These are phyloP conservation scores for Acanthosepion pharaonis DNA, from an alignment of 2,888 invertebrate species.

Conservation along the genomic window DNA sequence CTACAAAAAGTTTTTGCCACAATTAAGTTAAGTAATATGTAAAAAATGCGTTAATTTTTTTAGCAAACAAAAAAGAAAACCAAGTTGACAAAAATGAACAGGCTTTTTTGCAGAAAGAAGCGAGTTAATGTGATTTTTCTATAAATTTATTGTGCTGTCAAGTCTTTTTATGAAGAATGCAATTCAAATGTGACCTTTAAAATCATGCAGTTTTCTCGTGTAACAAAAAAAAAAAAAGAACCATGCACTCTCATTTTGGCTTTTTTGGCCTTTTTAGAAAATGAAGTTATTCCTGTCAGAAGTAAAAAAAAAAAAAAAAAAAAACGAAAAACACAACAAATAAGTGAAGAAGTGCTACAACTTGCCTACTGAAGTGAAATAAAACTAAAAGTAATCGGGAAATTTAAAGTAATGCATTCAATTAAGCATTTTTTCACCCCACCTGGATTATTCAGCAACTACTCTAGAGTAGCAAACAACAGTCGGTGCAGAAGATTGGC, in stretches of 20 bases:
- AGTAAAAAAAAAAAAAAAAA: not conserved
- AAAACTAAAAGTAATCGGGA: not conserved
- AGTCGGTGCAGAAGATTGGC: not conserved
- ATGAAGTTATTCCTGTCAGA: not conserved
- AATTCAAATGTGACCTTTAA: not conserved
- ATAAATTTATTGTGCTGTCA: too few species aligned
- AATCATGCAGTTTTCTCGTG: not conserved
- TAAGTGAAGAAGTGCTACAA: not conserved
- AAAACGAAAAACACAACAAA: not conserved
- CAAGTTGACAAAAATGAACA: too few species aligned
- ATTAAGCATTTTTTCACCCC: not conserved
- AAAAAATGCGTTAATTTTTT: too few species aligned
- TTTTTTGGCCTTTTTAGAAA: not conserved
- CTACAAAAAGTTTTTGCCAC: too few species aligned
- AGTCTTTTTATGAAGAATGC: not conserved
- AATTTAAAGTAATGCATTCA: not conserved
- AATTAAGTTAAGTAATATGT: too few species aligned
- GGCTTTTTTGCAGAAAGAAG: too few species aligned
- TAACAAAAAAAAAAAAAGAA: not conserved
- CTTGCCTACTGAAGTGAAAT: too few species aligned
- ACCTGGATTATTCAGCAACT: conserved; percentile 3
- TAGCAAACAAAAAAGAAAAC: too few species aligned
- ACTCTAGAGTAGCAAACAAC: conserved; percentile 8
- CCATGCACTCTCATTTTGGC: not conserved
- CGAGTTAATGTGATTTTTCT: too few species aligned